These are phyloP conservation scores for Sturmia bella DNA, from an alignment of 2,888 invertebrate genomes.

Conservation along the genomic window DNA sequence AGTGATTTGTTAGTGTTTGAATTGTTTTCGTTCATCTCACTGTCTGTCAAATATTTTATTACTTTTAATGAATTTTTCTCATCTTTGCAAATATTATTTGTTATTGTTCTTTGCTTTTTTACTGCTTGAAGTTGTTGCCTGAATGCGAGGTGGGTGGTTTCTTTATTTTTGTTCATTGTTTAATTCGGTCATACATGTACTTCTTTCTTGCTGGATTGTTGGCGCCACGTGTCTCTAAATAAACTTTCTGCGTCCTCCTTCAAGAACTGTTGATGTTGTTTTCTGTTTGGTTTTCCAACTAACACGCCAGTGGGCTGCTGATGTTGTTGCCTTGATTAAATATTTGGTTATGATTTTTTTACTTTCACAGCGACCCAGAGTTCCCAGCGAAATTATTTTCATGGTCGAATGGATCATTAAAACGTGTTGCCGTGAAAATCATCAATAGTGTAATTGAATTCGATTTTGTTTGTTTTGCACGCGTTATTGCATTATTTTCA, in stretches of 20 bases:
- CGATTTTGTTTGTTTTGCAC: constrained; percentile 9
- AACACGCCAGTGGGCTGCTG: constrained; percentile 4
- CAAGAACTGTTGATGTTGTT: constrained; percentile 4
- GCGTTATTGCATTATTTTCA: constrained; percentile 4
- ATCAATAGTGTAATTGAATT: constrained; percentile 32
- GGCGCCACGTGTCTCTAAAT: constrained; percentile 62
- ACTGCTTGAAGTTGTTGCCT: not conserved
- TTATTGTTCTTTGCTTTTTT: constrained; percentile 30
- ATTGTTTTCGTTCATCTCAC: constrained; percentile 14
- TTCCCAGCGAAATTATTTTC: constrained; percentile 4
- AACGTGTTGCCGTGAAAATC: constrained; percentile 5
- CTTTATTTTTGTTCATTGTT: constrained; percentile 29
- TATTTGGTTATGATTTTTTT: constrained; percentile 43
- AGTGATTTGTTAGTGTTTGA: constrained; percentile 34
- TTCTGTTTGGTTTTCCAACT: constrained; percentile 21
- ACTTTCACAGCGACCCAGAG: constrained; percentile 7
- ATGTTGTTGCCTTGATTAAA: constrained; percentile 33
- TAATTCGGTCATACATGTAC: constrained; percentile 10
- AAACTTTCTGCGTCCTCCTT: constrained; percentile 31
- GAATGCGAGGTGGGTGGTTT: not conserved
- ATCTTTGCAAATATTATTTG: constrained; percentile 49
- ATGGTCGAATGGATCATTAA: constrained; percentile 21
- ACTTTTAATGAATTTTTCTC: constrained; percentile 42
- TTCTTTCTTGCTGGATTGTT: constrained; percentile 3
- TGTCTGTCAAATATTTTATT: constrained; percentile 54